Evolutionary conservation across 2,888 invertebrate species (phyloP).

Genomic region (Cosmopolites sordidus): DNA sequence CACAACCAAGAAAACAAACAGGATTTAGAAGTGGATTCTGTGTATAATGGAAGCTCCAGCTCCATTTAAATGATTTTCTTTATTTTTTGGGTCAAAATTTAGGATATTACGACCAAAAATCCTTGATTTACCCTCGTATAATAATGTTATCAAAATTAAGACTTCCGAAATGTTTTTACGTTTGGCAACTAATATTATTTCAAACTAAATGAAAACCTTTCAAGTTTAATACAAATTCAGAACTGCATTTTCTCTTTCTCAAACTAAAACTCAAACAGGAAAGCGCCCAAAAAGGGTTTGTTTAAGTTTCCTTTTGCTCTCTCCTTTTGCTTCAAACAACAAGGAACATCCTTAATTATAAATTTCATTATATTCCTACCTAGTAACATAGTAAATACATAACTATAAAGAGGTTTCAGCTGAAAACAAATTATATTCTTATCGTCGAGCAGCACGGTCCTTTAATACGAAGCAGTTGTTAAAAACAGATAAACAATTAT

Average conservation of each 20-base stretch:
- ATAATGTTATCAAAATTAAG: too few relatives aligned
- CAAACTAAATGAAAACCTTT: neutral
- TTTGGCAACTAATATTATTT: neutral
- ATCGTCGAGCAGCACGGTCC: neutral
- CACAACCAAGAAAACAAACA: too few relatives aligned
- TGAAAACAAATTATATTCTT: slow-evolving; percentile 1
- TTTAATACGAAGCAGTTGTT: too few relatives aligned
- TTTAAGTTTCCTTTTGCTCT: neutral
- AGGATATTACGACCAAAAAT: too few relatives aligned
- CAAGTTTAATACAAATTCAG: neutral
- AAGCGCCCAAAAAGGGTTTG: neutral
- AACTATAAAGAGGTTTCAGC: slow-evolving; percentile 1
- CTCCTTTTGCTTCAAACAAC: neutral
- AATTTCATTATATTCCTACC: slow-evolving; percentile 1
- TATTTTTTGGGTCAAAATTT: too few relatives aligned
- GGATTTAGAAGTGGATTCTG: too few relatives aligned
- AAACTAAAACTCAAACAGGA: slow-evolving; percentile 2
- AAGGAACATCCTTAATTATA: neutral
- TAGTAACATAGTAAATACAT: neutral
- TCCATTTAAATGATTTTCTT: too few relatives aligned
- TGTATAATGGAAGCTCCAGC: too few relatives aligned
- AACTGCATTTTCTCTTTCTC: neutral
- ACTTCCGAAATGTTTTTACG: neutral
- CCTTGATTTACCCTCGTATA: too few relatives aligned
- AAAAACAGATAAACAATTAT: too few relatives aligned